These are phyloP conservation scores for Nesogale talazaci DNA, from an alignment of 2,113 vertebrate species.

Conservation along the genomic window DNA sequence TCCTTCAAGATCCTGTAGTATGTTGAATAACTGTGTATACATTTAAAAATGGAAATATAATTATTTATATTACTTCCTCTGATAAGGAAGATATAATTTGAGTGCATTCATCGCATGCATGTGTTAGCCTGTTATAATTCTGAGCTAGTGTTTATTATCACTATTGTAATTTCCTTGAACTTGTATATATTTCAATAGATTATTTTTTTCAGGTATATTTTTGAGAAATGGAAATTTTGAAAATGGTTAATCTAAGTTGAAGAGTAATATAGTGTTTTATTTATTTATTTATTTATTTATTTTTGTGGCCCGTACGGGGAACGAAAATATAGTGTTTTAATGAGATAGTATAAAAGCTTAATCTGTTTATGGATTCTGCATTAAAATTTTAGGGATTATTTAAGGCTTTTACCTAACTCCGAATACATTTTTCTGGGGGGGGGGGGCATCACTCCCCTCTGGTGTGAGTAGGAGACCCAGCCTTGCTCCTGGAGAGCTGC, in stretches of 20 bases:
- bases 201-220: not conserved
- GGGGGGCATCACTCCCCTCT: too few relatives aligned
- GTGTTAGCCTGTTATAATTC: slow-evolving; percentile 39
- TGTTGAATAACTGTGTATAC: slow-evolving; percentile 22
- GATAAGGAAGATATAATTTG: not conserved
- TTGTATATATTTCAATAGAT: not conserved
- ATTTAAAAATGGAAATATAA: not conserved
- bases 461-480: too few relatives aligned
- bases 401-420: not conserved
- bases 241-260: slow-evolving; percentile 41
- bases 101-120: not conserved
- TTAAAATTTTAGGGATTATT: slow-evolving; percentile 39
- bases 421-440: slow-evolving; percentile 9
- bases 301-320: too few relatives aligned
- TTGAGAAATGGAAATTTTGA: slow-evolving; percentile 41
- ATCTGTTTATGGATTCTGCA: slow-evolving; percentile 48
- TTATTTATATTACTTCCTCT: slow-evolving; percentile 37
- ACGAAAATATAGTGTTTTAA: not conserved
- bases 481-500: too few relatives aligned
- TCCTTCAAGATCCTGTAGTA: not conserved
- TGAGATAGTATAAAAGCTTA: slow-evolving; percentile 27
- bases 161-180: slow-evolving; percentile 45
- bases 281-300: too few relatives aligned
- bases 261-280: slow-evolving; percentile 34
- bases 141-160: slow-evolving; percentile 15